phyloP scores from a whole-genome alignment of 2,113 vertebrate species.

The Columba janthina region DNA sequence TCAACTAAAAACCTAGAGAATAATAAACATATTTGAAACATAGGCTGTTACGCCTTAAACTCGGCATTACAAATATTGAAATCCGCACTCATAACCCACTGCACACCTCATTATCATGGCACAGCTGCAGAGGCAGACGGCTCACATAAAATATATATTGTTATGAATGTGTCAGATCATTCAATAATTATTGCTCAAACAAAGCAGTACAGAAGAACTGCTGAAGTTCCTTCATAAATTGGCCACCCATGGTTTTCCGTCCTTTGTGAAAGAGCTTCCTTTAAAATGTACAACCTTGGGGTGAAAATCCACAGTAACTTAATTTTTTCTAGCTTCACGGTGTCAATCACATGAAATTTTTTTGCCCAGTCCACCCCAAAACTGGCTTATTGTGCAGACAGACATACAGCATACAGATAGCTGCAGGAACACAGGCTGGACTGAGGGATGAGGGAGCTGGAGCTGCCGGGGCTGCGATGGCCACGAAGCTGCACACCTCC shows the following conservation, averaged over 20 bases:
- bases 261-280: background rate
- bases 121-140: background rate
- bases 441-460: background rate
- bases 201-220: background rate
- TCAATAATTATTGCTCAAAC: slow-evolving; percentile 2
- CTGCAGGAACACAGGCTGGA: background rate
- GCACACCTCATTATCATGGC: background rate
- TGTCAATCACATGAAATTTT: background rate
- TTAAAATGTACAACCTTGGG: background rate
- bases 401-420: fast-evolving
- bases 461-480: background rate
- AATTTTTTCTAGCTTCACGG: background rate
- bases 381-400: background rate
- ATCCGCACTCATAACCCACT: background rate
- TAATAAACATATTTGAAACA: background rate
- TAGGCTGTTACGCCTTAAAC: background rate
- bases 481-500: fast-evolving
- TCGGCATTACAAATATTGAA: background rate
- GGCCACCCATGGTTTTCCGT: background rate
- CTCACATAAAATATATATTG: slow-evolving; percentile 8
- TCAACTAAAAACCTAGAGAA: background rate
- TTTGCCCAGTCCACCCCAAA: background rate
- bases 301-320: background rate
- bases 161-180: slow-evolving; percentile 20
- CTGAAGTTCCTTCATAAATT: background rate